Evolutionary conservation across 1,140 invertebrate species (phyloP), one percentile per base, ranked within the genome.

Genomic region (Episyrphus balteatus): DNA sequence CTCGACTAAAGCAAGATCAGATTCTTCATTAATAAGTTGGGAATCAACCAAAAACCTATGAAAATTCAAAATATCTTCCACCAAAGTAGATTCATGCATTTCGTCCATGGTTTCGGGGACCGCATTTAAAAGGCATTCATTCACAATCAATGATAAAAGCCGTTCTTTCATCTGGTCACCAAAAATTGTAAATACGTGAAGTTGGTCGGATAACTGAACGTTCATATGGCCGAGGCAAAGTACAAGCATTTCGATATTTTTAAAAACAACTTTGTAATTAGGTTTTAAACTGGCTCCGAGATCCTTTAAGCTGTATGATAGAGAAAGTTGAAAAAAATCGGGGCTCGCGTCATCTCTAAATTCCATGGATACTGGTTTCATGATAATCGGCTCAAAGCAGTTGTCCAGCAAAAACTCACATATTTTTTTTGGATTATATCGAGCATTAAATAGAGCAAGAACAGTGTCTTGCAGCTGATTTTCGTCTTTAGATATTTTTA

Each of bases 71-170:
- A 86, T 82, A 46, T 78, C 73, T 5, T 73, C 60, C 12, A 82
- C 76, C 2, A 88, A 75, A 26, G 70, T 68, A 6, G 73, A 89
- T 8, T 70, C 71, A 54, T 82, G 73, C 33, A 89, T 64, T 48
- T 87, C 81, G 39, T 77, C 75, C 50, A 76, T 80, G 47, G 77
- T 83, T 47, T 77, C 79, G 3, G 88, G 88, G 54, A 92, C 80
- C 1, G 84, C 83, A 51, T 79, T 71, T 17, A 79, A 72, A 3
- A 92, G 73, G 55, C 86, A 90, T 54, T 87, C 74, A 44, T 81
- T 75, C 2, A 86, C 76, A n/a, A 91, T 69, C 13, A 76, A 58
- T 12, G 81, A 72, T 8, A 80, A 74, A 51, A 88, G 77, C 45
- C 80, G 73, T 26, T 75, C 61, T 51, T 77, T 69, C 5, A 88